Conservation (phyloP, 2,113 vertebrate species). For the Pygoscelis antarcticus region DNA sequence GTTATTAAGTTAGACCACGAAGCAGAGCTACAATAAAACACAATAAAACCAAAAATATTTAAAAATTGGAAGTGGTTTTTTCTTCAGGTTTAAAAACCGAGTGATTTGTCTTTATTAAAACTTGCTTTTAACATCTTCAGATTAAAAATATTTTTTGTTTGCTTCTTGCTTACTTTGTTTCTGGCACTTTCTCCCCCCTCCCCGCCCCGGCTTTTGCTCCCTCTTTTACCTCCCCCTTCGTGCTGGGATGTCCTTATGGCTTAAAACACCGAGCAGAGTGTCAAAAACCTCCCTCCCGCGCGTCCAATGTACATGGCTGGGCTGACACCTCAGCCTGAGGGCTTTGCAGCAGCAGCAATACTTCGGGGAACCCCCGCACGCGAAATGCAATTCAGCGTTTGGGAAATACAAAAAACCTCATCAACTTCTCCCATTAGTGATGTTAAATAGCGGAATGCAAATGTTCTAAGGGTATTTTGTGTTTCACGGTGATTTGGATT, state of each 20-base stretch:
- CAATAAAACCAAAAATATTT: neutral
- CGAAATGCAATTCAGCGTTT: no score
- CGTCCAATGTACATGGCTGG: rapidly evolving
- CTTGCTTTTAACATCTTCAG: neutral
- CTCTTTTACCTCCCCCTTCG: neutral
- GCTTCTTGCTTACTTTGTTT: neutral
- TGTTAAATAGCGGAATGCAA: neutral
- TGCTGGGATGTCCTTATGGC: neutral
- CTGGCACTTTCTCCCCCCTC: neutral
- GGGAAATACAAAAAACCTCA: neutral
- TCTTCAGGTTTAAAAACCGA: neutral
- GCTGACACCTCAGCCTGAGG: no score
- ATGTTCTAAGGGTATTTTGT: neutral
- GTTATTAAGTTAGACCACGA: neutral
- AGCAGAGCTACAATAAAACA: neutral
- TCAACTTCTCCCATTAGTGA: neutral
- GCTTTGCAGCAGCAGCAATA: no score
- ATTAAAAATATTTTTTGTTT: neutral
- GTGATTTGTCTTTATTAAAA: neutral
- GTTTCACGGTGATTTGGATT: neutral
- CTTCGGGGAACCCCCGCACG: neutral
- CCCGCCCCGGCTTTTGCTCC: rapidly evolving
- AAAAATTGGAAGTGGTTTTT: neutral
- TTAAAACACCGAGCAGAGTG: neutral
- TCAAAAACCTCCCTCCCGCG: neutral